Evolutionary conservation across 2,113 vertebrate species (phyloP), one percentile per base, ranked within the genome.

Genomic region (Sebastes fasciatus): DNA sequence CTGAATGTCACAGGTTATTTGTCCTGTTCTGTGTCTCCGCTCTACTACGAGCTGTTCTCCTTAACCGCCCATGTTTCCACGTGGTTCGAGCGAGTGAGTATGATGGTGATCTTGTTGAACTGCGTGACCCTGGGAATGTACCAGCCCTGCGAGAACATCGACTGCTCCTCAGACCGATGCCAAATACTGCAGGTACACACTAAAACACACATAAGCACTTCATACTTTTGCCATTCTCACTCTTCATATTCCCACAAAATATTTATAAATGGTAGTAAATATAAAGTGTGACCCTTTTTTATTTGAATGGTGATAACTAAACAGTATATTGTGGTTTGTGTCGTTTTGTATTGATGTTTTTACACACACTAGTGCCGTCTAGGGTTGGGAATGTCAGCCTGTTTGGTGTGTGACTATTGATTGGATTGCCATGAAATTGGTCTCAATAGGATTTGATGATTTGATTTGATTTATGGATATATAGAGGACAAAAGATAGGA

Each of bases 71-170:
- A 6, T 79, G 55, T 60, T 64, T 84, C 78, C 16, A 99, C 98
- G 2, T 99, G 98, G 98, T 99, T 99, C 4, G 98, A 99, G 78
- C 97, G 97, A 21, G 92, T 98, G 86, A 99, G 97, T 82, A 99
- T 99, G 96, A 96, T 99, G 96, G 97, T 99, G 84, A 99, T 99
- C 93, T 93, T 99, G 90, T 88, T 99, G 57, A 99, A 99, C 95
- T 99, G 98, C 1, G 97, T 99, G 80, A 99, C 98, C 2, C 92
- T 99, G 85, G 98, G 98, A 69, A 99, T 99, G 98, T 99, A 98
- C 95, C 98, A 99, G 89, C 98, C 98, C 0, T 99, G 98, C 17
- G 97, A 99, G 77, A 98, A 99, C 95, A 97, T 99, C 91, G 97
- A 99, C 94, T 99, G 98, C 93, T 96, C 98, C 65, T 97, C 97